Conservation (phyloP, 2,113 vertebrate species). For the Cyprinus carpio region DNA sequence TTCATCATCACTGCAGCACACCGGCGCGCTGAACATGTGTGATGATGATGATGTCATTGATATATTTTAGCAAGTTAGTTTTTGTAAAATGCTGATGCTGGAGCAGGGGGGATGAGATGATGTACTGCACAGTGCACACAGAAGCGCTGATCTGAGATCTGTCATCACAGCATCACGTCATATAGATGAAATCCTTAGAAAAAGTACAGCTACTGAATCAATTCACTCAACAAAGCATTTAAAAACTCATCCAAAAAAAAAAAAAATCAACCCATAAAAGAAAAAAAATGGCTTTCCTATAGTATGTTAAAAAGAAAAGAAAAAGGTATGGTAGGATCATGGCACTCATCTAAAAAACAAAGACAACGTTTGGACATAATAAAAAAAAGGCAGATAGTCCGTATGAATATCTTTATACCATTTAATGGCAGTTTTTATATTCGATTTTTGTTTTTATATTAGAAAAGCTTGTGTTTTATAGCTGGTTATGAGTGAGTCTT, state of each 20-base stretch:
- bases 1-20: constrained; percentile 28
- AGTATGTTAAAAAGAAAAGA: neutral
- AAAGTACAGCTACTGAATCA: neutral
- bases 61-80: constrained; percentile 3
- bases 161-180: constrained; percentile 15
- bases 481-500: neutral
- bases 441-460: neutral
- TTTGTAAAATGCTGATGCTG: constrained; percentile 4
- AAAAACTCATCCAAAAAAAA: neutral
- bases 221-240: neutral
- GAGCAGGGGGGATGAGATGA: neutral
- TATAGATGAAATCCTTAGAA: neutral
- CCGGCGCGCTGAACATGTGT: neutral
- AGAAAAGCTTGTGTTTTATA: neutral
- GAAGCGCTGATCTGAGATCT: constrained; percentile 18
- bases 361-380: no score
- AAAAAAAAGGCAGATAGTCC: no score
- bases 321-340: neutral
- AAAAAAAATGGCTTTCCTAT: neutral
- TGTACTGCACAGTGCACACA: neutral
- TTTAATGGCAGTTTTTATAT: neutral
- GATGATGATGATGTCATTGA: neutral
- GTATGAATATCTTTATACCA: neutral
- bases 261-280: no score
- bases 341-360: neutral